Conservation (phyloP, 2,797 vertebrate species). For the Rhinatrema bivittatum region DNA sequence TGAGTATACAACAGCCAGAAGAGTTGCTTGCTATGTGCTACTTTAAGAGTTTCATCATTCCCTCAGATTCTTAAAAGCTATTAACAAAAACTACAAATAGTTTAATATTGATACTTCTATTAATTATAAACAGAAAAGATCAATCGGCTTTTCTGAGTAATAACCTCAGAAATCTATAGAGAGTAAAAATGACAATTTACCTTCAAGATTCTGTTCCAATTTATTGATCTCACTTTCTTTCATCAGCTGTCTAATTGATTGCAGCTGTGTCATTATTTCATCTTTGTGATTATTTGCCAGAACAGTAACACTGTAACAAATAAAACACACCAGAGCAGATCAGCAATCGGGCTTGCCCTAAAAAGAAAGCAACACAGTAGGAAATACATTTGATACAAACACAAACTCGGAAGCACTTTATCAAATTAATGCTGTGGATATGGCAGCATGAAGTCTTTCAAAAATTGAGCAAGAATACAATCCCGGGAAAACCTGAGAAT, state of each 20-base stretch:
- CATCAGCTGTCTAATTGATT: constrained; percentile 79
- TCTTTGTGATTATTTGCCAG: constrained; percentile 83
- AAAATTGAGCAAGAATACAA: too few relatives aligned
- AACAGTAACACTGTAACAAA: constrained; percentile 65
- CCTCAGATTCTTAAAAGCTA: not conserved
- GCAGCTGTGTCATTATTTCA: constrained; percentile 85
- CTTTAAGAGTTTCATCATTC: not conserved
- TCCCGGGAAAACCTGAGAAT: too few relatives aligned
- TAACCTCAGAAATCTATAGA: not conserved
- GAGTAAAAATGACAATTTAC: constrained; percentile 31
- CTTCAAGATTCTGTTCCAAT: constrained; percentile 53
- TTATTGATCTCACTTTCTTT: constrained; percentile 85
- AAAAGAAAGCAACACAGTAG: too few relatives aligned
- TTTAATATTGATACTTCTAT: too few relatives aligned
- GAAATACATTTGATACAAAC: too few relatives aligned
- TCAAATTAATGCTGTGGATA: too few relatives aligned
- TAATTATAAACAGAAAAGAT: too few relatives aligned
- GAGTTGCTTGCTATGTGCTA: not conserved
- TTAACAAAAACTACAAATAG: not conserved
- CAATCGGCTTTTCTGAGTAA: too few relatives aligned
- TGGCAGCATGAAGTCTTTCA: too few relatives aligned
- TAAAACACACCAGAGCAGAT: not conserved
- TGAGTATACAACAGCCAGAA: not conserved
- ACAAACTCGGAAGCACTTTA: too few relatives aligned
- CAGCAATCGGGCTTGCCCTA: not conserved